Evolutionary conservation across 2,888 invertebrate genomes (phyloP), one percentile per base, ranked within the genome.

Genomic region (Archips crataeganus): DNA sequence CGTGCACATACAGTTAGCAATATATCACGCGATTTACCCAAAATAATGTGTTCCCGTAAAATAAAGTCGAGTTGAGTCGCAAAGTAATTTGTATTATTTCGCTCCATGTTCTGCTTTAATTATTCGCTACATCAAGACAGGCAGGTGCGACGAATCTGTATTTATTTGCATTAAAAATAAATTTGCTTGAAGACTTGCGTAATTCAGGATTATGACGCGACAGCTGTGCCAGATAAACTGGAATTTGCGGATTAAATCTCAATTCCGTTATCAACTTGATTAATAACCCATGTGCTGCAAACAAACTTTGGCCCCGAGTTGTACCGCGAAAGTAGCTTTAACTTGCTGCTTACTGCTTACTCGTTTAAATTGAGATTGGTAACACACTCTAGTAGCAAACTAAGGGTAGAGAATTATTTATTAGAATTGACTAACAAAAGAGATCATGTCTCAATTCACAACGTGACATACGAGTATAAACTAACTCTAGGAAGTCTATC

Each of bases 91-190:
- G 87, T 90, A 92, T 91, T 90, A 91, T 90, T 90, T 90, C 88
- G 88, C 90, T 90, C 85, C 88, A 89, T 89, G 89, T 89, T 90
- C 86, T 84, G 88, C 90, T 90, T 74, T 91, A 92, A 92, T 92
- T 91, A 91, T 90, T 87, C 90, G 88, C 85, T 86, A 89, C 90
- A 90, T 84, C 88, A 86, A 90, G 90, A 88, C 89, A 84, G 87
- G 87, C 92, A 92, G 92, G 92, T 92, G 93, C 90, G 90, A 91
- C 88, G 87, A 91, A 89, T 88, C 91, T 92, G 91, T 92, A 92
- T 92, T 92, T 92, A 91, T 92, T 92, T 92, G 92, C 91, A 92
- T 92, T 90, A 91, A 92, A 92, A 92, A 91, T 91, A 91, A 88
- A 92, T 91, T 92, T 86, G 83, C 85, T 83, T 81, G 84, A 88